phyloP scores from a whole-genome alignment of 2,797 vertebrate genomes.

The Sebastes miniatus region DNA sequence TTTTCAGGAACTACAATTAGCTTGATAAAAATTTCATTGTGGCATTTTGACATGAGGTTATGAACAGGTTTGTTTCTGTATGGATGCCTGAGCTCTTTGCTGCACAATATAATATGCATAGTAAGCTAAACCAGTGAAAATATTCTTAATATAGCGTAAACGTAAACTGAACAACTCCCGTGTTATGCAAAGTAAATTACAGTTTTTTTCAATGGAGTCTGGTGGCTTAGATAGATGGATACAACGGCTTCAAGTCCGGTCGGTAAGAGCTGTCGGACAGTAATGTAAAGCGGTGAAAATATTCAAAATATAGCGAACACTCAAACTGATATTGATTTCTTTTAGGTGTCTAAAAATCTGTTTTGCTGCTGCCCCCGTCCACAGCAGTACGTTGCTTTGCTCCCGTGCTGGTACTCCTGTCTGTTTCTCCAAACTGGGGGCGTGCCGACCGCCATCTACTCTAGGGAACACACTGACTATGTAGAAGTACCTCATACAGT shows the following conservation, averaged over 20 bases:
- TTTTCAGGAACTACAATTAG: too few species aligned
- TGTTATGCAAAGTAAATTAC: too few species aligned
- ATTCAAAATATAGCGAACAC: too few species aligned
- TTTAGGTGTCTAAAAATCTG: not conserved
- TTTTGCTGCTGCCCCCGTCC: not conserved
- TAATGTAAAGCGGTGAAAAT: too few species aligned
- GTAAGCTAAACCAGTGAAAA: not conserved
- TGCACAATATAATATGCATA: not conserved
- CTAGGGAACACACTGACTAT: not conserved
- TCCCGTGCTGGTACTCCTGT: not conserved
- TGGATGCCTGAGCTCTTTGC: not conserved
- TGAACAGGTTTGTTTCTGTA: too few species aligned
- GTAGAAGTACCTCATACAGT: not conserved
- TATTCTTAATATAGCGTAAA: not conserved
- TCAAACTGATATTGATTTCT: not conserved
- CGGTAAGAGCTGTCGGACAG: too few species aligned
- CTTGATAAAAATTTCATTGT: too few species aligned
- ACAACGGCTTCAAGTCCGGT: too few species aligned
- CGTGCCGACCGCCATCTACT: not conserved
- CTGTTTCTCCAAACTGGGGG: not conserved
- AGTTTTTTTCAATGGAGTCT: too few species aligned
- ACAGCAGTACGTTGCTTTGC: not conserved
- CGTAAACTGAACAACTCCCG: not conserved
- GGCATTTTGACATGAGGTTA: too few species aligned
- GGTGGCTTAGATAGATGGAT: too few species aligned